Base-by-base conservation (phyloP, 1,140 invertebrate species). In the Harlomillsia oculata region DNA sequence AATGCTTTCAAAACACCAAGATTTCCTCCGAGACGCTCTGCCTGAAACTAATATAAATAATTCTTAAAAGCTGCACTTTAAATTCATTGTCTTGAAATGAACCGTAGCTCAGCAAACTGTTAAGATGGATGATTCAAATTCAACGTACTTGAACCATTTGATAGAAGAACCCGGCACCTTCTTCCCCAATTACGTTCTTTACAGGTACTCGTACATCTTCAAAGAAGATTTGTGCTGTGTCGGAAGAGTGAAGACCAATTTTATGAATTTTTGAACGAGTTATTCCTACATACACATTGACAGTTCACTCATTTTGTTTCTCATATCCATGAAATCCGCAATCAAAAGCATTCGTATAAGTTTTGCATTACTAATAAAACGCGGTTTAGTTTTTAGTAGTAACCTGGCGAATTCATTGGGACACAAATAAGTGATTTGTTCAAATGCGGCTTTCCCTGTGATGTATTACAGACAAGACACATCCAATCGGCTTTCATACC, bases 371-470 rank as follows among this genome's bases (percentile, higher is more conserved):
- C n/a, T n/a, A n/a, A n/a, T n/a, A n/a, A n/a, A n/a, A n/a, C n/a
- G n/a, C n/a, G n/a, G n/a, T n/a, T n/a, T n/a, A n/a, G n/a, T n/a
- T n/a, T n/a, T n/a, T n/a, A n/a, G n/a, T n/a, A n/a, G n/a, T n/a
- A n/a, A n/a, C 78, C 79, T 65, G 73, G 72, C 6, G 67, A 64
- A 36, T 80, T 72, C 72, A 80, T 73, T 14, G 77, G 77, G 9
- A 81, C 65, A 67, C 75, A 76, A 37, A 81, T 77, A 1, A 82
- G 70, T 25, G 78, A 80, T 66, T 82, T 81, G 66, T 78, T 80
- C 45, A 62, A 65, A 64, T 82, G 56, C 26, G 43, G n/a, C 39
- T 26, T 2, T 2, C 67, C 69, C 23, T 68, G 54, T 18, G 69
- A 67, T 1, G 78, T 80, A 64, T 78, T 80, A 2, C 73, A 76